Percentiles rank a stretch among this genome's conserved stretches.
phyloP scores from a whole-genome alignment of 2,113 vertebrate species.

The Mastomys natalensis region DNA sequence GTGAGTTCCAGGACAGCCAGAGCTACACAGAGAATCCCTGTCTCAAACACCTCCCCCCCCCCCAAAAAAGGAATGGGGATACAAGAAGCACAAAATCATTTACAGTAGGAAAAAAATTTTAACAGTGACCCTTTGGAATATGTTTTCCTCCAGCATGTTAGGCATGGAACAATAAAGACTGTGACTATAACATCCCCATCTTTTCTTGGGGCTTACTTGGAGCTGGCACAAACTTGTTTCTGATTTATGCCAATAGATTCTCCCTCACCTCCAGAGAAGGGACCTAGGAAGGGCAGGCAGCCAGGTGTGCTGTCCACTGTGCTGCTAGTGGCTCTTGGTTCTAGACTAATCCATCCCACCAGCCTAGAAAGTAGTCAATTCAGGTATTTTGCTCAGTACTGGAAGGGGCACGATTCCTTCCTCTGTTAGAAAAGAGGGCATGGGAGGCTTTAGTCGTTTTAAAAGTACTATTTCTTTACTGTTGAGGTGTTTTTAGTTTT shows the following conservation, averaged over 20 bases:
- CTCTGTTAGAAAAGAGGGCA: neutral
- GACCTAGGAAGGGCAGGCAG: neutral
- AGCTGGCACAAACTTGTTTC: neutral
- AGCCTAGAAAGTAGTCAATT: fast-evolving
- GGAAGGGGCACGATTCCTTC: neutral
- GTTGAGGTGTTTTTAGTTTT: neutral
- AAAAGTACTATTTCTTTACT: neutral
- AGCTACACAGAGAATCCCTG: too few relatives aligned
- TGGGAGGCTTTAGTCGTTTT: neutral
- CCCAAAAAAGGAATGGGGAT: neutral
- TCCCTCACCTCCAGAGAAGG: neutral
- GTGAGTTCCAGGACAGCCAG: too few relatives aligned
- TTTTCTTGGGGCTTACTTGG: neutral
- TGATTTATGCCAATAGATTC: neutral
- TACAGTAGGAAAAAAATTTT: neutral
- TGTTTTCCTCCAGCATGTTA: neutral
- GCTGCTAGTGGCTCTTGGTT: neutral
- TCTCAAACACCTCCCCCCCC: too few relatives aligned
- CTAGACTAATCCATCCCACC: neutral
- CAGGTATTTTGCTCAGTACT: neutral
- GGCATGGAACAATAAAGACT: neutral
- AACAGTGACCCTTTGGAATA: neutral
- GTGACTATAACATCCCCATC: neutral
- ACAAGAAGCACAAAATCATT: neutral
- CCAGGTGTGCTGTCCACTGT: too few relatives aligned